Percentiles rank a stretch among this genome's conserved stretches.
Evolutionary conservation across 2,113 vertebrate genomes (phyloP).

Genomic region (Lethenteron reissneri): DNA sequence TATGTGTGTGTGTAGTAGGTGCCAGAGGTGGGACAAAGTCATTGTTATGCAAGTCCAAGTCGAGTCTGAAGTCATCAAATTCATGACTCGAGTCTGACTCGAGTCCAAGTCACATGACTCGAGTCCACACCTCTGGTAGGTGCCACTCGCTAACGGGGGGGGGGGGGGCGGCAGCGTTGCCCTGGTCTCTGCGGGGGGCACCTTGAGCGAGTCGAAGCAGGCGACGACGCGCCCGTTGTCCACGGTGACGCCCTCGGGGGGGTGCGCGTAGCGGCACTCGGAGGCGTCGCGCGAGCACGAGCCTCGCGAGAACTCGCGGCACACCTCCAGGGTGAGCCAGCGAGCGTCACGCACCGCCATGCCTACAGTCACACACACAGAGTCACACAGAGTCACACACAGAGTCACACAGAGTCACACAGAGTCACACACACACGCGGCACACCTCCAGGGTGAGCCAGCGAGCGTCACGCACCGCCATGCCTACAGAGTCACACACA

Average conservation of each 20-base stretch:
- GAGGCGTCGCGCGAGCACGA: background rate
- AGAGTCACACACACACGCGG: background rate
- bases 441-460: background rate
- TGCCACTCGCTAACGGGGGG: no score
- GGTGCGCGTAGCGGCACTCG: slow-evolving; percentile 3
- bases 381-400: background rate
- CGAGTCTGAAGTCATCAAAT: no score
- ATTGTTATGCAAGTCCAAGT: no score
- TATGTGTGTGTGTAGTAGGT: no score
- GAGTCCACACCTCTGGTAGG: no score
- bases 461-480: background rate
- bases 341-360: background rate
- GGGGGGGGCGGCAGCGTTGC: no score
- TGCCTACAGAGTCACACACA: background rate
- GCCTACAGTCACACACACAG: background rate
- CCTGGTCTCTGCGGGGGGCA: background rate
- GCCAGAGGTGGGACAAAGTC: no score
- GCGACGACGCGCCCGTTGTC: slow-evolving; percentile 2
- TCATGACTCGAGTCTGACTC: no score
- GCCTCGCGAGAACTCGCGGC: background rate
- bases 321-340: slow-evolving; percentile 3
- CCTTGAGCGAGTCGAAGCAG: slow-evolving; percentile 6
- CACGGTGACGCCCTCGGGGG: background rate
- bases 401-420: background rate
- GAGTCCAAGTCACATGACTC: no score